Percentiles rank a stretch among this genome's conserved stretches.
Evolutionary conservation across 2,888 invertebrate species (phyloP).

Genomic region (Papilio gigon): DNA sequence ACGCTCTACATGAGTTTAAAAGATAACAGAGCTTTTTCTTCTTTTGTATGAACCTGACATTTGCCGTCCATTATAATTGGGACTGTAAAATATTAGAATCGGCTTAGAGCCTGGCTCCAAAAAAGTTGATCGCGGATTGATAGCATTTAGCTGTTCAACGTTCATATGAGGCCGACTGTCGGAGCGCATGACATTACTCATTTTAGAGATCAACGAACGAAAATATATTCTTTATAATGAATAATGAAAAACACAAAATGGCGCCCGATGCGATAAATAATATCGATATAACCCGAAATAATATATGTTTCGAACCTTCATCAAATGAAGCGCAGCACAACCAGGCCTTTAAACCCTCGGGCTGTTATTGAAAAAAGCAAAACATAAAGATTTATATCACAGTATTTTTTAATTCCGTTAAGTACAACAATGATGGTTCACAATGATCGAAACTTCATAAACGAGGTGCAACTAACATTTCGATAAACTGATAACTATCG

Average conservation of each 20-base stretch:
- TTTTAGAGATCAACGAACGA: conserved; percentile 61
- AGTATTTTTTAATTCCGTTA: not conserved
- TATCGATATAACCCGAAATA: conserved; percentile 16
- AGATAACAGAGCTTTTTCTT: conserved; percentile 79
- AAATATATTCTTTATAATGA: conserved; percentile 47
- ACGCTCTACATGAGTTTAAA: conserved; percentile 75
- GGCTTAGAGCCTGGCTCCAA: conserved; percentile 52
- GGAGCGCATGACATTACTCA: conserved; percentile 43
- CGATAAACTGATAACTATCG: no score
- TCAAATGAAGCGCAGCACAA: not conserved
- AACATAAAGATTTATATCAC: conserved; percentile 12
- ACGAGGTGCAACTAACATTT: no score
- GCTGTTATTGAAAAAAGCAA: conserved; percentile 21
- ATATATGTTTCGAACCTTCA: conserved; percentile 22
- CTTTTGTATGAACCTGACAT: conserved; percentile 72
- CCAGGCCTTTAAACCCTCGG: conserved; percentile 1
- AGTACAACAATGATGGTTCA: not conserved
- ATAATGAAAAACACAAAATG: conserved; percentile 40
- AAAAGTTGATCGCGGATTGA: conserved; percentile 58
- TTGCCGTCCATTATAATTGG: conserved; percentile 58
- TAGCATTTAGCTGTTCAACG: conserved; percentile 57
- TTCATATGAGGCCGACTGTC: conserved; percentile 56
- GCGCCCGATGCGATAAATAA: conserved; percentile 32
- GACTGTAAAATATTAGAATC: conserved; percentile 70
- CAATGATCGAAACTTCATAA: no score